Evolutionary conservation across 2,888 invertebrate species (phyloP).

Genomic region (Smittia sp.): DNA sequence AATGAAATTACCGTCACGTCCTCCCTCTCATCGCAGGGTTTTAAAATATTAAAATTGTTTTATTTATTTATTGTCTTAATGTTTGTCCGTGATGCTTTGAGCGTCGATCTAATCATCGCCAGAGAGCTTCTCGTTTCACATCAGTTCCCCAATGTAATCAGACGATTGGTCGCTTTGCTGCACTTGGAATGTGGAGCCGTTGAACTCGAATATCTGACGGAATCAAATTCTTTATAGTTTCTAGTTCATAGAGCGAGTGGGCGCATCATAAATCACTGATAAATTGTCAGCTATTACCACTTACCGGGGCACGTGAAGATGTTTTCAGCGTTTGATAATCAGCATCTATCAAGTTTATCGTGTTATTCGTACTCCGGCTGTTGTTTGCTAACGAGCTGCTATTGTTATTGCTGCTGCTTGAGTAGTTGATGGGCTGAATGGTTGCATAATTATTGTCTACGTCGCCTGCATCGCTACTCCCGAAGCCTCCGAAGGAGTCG

Average conservation of each 20-base stretch:
- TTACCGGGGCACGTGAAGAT: constrained; percentile 51
- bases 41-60: not conserved
- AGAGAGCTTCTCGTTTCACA: constrained; percentile 10
- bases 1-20: not conserved
- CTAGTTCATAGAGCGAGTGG: not conserved
- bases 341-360: constrained; percentile 44
- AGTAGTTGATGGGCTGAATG: constrained; percentile 51
- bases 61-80: not conserved
- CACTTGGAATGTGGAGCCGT: constrained; percentile 72
- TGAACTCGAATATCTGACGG: constrained; percentile 52
- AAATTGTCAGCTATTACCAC: constrained; percentile 19
- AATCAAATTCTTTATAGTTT: no score
- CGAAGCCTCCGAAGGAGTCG: constrained; percentile 4
- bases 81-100: not conserved
- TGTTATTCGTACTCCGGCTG: constrained; percentile 32
- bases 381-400: constrained; percentile 30
- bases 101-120: not conserved
- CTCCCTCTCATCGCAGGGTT: no score
- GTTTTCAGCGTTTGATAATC: constrained; percentile 54
- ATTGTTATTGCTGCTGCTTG: constrained; percentile 22
- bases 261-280: not conserved
- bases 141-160: constrained; percentile 36
- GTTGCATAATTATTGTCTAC: constrained; percentile 54
- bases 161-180: constrained; percentile 53
- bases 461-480: constrained; percentile 46